Evolutionary conservation across 2,888 invertebrate genomes (phyloP).

Genomic region (Escarpia spicata): DNA sequence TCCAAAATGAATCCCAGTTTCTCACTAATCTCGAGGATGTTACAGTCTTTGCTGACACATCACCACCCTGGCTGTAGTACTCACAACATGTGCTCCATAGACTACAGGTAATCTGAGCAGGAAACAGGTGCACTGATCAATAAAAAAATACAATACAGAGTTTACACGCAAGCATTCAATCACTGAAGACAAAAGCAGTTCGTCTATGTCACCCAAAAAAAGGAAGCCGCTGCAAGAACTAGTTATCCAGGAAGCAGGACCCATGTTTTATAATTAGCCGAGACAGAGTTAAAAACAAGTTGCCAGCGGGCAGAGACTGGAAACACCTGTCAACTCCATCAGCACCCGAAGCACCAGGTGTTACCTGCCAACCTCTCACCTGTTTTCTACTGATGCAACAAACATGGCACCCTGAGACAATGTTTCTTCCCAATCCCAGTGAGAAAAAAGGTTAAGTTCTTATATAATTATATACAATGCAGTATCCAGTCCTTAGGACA

Average conservation of each 20-base stretch:
- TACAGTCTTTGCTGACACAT: background rate
- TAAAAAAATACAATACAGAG: background rate
- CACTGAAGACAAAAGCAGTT: background rate
- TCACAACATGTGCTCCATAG: no score
- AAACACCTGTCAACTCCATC: background rate
- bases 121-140: background rate
- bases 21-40: background rate
- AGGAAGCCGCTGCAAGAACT: background rate
- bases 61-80: background rate
- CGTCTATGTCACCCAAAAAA: background rate
- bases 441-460: background rate
- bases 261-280: background rate
- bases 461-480: no score
- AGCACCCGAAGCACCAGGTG: background rate
- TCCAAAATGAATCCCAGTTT: background rate
- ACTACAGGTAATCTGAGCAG: background rate
- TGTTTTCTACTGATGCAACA: background rate
- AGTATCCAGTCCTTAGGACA: no score
- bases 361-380: background rate
- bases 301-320: background rate
- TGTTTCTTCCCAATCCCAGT: background rate
- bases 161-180: background rate
- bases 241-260: background rate
- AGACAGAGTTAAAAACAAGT: background rate
- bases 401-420: background rate